Evolutionary conservation across 2,113 vertebrate species (phyloP).

Genomic region (Cottus gobio): DNA sequence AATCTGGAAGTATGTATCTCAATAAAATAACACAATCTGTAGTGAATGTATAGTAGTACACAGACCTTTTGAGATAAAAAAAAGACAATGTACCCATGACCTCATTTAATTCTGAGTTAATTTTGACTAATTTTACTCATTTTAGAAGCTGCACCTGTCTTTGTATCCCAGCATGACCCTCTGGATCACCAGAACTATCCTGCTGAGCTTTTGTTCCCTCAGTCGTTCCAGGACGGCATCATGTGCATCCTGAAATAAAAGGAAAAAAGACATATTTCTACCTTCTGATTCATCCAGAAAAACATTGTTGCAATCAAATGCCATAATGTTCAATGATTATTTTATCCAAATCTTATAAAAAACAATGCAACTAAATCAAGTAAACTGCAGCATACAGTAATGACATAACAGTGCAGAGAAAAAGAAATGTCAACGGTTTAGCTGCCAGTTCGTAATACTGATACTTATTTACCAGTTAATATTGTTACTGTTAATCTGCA

Average conservation of each 20-base stretch:
- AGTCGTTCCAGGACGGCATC: slow-evolving; percentile 87
- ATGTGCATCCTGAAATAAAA: slow-evolving; percentile 85
- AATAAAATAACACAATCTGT: not conserved
- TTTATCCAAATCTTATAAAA: not conserved
- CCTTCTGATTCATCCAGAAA: not conserved
- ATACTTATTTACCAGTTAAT: not conserved
- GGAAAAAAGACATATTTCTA: not conserved
- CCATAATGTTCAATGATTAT: not conserved
- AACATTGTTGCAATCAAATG: not conserved
- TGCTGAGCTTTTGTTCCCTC: slow-evolving; percentile 82
- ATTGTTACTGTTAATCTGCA: not conserved
- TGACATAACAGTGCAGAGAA: not conserved
- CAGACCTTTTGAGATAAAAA: slow-evolving; percentile 2
- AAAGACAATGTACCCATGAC: not conserved
- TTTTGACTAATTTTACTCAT: not conserved
- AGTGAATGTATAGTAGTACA: not conserved
- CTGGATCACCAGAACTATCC: slow-evolving; percentile 89
- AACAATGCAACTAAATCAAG: not conserved
- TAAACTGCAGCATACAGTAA: not conserved
- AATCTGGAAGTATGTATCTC: not conserved
- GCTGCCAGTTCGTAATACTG: not conserved
- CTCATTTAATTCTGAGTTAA: not conserved
- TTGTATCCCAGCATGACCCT: slow-evolving; percentile 86
- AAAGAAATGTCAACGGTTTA: not conserved
- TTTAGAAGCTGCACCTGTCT: slow-evolving; percentile 86